Conservation (phyloP, 37 sponge, comb jelly and placozoan species). For the Chondrilla cf. caribensis region DNA sequence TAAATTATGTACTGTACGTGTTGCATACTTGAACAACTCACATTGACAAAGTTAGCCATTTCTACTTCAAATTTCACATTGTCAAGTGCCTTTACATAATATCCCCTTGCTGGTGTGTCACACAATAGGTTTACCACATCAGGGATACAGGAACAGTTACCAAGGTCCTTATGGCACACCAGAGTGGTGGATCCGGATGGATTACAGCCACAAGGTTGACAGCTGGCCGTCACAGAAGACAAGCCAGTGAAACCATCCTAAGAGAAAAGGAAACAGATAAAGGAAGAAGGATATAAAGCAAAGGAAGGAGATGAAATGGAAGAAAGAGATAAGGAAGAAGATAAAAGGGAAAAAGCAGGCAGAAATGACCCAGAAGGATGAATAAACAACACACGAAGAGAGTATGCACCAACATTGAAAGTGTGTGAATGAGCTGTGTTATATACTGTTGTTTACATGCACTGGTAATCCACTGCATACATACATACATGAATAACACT, state of each 20-base stretch:
- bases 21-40: background rate
- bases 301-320: too few species aligned
- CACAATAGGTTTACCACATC: background rate
- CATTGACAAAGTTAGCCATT: slow-evolving; percentile 15
- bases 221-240: background rate
- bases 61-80: slow-evolving; percentile 57
- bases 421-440: background rate
- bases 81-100: slow-evolving; percentile 44
- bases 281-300: too few species aligned
- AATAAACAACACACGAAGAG: too few species aligned
- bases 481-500: background rate
- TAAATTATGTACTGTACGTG: too few species aligned
- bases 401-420: background rate
- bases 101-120: slow-evolving; percentile 21
- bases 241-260: slow-evolving; percentile 8
- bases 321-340: too few species aligned
- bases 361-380: too few species aligned
- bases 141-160: slow-evolving; percentile 33
- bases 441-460: background rate
- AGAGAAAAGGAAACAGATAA: too few species aligned
- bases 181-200: slow-evolving; percentile 15
- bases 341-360: too few species aligned
- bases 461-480: background rate
- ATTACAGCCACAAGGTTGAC: slow-evolving; percentile 47
- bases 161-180: slow-evolving; percentile 39